Evolutionary conservation across 1,140 invertebrate genomes (phyloP), one percentile per base, ranked within the genome.

Genomic region (Amyelois transitella): DNA sequence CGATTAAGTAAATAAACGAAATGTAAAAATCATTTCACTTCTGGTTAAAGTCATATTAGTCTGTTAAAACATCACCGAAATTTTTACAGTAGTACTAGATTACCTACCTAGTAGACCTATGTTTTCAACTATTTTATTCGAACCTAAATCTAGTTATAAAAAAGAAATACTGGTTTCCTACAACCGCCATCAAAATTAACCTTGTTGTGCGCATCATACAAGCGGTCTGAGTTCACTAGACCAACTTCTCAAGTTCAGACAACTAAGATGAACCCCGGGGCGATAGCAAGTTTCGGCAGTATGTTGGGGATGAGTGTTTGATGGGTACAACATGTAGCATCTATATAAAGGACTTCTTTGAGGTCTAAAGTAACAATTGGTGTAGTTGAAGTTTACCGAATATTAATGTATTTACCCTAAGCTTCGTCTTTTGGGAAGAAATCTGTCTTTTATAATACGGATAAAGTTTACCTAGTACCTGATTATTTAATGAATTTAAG

Each of bases 231-330:
- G 62, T 81, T 80, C 43, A n/a, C 50, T 22, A 25, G 54, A 55
- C 25, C 52, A 53, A 75, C 62, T 72, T 75, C 63, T 61, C 58
- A 63, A 75, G 73, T 75, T 75, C 58, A n/a, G n/a, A n/a, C 60
- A 67, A 73, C 62, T 66, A 47, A 66, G 66, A 72, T 69, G 64
- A 67, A 69, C 66, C 72, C 63, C 60, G 47, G 24, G 62, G 72
- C 72, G 49, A 19, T 59, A 53, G 60, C 50, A 71, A 68, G 69
- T 72, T 72, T 68, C 61, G 43, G 61, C 56, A 66, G 66, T 66
- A 64, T 72, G 69, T 67, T 67, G 64, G 66, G 64, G 64, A 71
- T 75, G 60, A 64, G 54, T 66, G 69, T 67, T 75, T 69, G 66
- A 75, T 75, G 67, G 58, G 56, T 19, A 48, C 28, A 32, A 12